phyloP scores from a whole-genome alignment of 30 jellyfish, hydroid and myxozoan species.

The Aurelia aurita complex sp. Pacific region DNA sequence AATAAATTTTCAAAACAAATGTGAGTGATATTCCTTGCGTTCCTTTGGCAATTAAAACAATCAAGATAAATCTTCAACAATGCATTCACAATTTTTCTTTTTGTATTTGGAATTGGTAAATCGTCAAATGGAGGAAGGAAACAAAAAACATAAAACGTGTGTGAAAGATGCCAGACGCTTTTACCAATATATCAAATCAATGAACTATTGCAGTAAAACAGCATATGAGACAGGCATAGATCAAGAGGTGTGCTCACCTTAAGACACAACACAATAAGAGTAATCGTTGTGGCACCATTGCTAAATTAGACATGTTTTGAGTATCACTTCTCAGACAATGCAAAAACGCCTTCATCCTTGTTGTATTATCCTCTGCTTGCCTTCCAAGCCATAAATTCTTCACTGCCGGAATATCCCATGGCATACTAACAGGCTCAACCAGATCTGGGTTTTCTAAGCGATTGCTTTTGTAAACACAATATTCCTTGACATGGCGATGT shows the following conservation, averaged over 20 bases:
- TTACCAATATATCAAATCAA: too few species aligned
- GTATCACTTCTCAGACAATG: constrained; percentile 86
- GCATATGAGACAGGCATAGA: not conserved
- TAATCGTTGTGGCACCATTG: constrained; percentile 87
- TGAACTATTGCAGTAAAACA: too few species aligned
- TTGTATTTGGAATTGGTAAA: too few species aligned
- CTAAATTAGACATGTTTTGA: constrained; percentile 77
- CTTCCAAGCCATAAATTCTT: constrained; percentile 92
- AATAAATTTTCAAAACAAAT: too few species aligned
- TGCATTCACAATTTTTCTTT: too few species aligned
- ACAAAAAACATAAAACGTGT: too few species aligned
- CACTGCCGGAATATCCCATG: constrained; percentile 89
- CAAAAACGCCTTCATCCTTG: constrained; percentile 88
- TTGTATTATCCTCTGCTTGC: constrained; percentile 80
- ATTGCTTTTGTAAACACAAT: constrained; percentile 77
- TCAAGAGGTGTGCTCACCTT: constrained; percentile 48
- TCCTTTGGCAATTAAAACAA: too few species aligned
- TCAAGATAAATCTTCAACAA: too few species aligned
- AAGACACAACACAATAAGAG: constrained; percentile 88
- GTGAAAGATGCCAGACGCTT: too few species aligned
- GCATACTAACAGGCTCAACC: constrained; percentile 72
- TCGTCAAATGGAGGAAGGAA: too few species aligned
- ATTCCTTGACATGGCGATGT: constrained; percentile 69
- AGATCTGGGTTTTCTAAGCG: constrained; percentile 69
- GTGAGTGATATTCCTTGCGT: too few species aligned